Conservation (phyloP, 2,113 vertebrate genomes). For the Spermophilus dauricus region DNA sequence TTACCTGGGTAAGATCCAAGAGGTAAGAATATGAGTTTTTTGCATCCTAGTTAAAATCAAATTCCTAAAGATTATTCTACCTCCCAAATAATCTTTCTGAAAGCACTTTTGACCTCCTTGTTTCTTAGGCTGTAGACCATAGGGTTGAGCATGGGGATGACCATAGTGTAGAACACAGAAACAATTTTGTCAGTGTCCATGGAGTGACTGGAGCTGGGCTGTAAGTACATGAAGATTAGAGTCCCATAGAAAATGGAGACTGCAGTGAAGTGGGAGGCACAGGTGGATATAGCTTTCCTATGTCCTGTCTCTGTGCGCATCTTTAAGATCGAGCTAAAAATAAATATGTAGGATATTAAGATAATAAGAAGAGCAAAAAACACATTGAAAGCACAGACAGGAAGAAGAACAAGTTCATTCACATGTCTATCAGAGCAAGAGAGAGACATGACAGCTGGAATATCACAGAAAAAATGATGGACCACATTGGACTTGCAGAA, state of each 20-base stretch:
- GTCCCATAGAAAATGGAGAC: slow-evolving; percentile 30
- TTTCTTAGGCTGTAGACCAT: slow-evolving; percentile 28
- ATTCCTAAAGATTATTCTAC: no score
- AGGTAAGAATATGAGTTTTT: not conserved
- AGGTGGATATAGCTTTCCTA: not conserved
- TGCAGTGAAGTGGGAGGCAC: not conserved
- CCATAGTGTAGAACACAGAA: slow-evolving; percentile 31
- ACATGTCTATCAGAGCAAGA: slow-evolving; percentile 4
- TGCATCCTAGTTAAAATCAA: no score
- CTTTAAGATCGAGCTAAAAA: not conserved
- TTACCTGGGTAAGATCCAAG: not conserved
- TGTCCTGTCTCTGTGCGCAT: not conserved
- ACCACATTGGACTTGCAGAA: slow-evolving; percentile 7
- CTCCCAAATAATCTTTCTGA: not conserved
- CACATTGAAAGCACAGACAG: not conserved
- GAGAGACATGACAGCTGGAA: not conserved
- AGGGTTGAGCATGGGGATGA: not conserved
- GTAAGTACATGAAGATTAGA: slow-evolving; percentile 37
- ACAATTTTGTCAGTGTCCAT: not conserved
- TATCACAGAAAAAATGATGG: slow-evolving; percentile 43
- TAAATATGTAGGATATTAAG: not conserved
- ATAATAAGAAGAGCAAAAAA: not conserved
- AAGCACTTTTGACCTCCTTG: slow-evolving; percentile 1
- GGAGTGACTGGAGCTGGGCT: slow-evolving; percentile 30
- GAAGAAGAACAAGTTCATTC: not conserved